phyloP scores from a whole-genome alignment of 1,140 invertebrate genomes.

The Ylistrum balloti region DNA sequence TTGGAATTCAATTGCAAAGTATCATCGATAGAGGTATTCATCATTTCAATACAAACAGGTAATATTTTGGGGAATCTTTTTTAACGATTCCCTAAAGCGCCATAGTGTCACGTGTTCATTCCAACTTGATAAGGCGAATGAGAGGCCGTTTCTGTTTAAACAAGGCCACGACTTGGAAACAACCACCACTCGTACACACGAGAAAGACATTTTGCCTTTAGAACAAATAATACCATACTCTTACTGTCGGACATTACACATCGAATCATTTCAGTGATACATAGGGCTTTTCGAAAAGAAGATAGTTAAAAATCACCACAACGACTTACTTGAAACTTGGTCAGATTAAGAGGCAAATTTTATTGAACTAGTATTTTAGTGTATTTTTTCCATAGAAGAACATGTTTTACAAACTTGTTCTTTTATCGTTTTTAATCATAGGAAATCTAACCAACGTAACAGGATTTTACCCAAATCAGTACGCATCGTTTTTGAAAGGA shows the following conservation, averaged over 20 bases:
- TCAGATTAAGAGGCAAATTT: not conserved
- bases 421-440: not conserved
- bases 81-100: not conserved
- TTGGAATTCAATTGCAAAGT: not conserved
- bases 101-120: not conserved
- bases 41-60: not conserved
- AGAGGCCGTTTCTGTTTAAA: not conserved
- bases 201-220: not conserved
- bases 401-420: conserved; percentile 1
- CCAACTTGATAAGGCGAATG: not conserved
- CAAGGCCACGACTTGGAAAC: not conserved
- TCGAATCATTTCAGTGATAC: not conserved
- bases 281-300: no score
- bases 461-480: not conserved
- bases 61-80: not conserved
- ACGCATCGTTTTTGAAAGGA: not conserved
- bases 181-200: not conserved
- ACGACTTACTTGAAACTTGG: no score
- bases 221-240: no score
- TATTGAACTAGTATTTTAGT: no score
- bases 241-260: no score
- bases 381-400: no score
- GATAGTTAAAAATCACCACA: no score
- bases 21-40: not conserved
- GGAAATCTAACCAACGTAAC: not conserved